Evolutionary conservation across 2,888 invertebrate genomes (phyloP).

Genomic region (Meiosimyza decipiens): DNA sequence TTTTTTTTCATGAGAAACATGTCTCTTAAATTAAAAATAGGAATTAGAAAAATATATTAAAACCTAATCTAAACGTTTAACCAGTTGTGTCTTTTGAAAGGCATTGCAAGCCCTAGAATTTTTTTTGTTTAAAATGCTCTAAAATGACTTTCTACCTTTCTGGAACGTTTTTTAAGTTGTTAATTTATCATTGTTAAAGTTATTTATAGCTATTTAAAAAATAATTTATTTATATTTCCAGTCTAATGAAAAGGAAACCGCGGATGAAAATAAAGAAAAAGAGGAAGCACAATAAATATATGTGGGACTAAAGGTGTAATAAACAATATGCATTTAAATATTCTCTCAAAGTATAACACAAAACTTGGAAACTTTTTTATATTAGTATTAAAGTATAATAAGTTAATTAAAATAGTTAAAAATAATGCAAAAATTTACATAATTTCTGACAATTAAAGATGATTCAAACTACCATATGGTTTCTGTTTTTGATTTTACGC

Average conservation of each 20-base stretch:
- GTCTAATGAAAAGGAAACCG: slow-evolving; percentile 83
- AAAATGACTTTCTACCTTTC: too few species aligned
- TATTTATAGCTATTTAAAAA: not conserved
- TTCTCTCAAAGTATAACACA: slow-evolving; percentile 57
- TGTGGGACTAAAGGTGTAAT: slow-evolving; percentile 47
- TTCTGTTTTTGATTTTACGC: slow-evolving; percentile 6
- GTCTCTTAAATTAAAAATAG: too few species aligned
- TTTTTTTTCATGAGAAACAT: too few species aligned
- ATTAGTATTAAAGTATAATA: slow-evolving; percentile 63
- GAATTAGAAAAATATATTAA: too few species aligned
- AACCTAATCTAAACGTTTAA: too few species aligned
- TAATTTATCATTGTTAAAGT: not conserved
- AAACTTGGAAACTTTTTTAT: slow-evolving; percentile 59
- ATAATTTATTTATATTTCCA: slow-evolving; percentile 63
- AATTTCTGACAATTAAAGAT: slow-evolving; percentile 47
- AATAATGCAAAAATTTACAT: slow-evolving; percentile 50
- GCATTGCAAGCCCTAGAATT: too few species aligned
- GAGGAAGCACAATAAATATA: slow-evolving; percentile 68
- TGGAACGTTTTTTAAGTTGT: not conserved
- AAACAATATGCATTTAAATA: slow-evolving; percentile 60
- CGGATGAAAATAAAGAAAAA: slow-evolving; percentile 79
- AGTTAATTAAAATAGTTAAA: slow-evolving; percentile 55
- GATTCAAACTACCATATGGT: slow-evolving; percentile 34
- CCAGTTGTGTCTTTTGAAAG: too few species aligned
- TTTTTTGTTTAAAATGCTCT: too few species aligned